Evolutionary conservation across 2,797 vertebrate genomes (phyloP).

Genomic region (Pogonophryne albipinna): DNA sequence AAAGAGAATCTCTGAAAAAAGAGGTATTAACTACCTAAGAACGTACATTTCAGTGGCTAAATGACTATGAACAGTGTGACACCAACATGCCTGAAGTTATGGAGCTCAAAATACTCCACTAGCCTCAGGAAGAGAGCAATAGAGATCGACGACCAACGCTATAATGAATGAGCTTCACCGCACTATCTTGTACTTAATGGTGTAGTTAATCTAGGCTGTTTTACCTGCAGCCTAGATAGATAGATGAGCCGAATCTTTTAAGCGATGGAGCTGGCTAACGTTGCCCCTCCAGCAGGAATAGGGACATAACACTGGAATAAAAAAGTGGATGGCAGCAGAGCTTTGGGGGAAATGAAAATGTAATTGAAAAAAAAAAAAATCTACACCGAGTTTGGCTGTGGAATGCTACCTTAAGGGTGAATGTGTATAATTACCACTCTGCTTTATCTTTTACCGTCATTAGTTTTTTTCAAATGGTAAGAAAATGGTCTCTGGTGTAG

Average conservation of each 20-base stretch:
- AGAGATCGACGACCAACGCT: conserved; percentile 43
- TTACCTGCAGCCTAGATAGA: conserved; percentile 43
- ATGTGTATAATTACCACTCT: background rate
- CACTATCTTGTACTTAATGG: conserved; percentile 47
- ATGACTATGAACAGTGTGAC: conserved; percentile 30
- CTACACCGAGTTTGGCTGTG: background rate
- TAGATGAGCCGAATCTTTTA: conserved; percentile 41
- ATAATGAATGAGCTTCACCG: conserved; percentile 52
- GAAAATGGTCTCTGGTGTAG: background rate
- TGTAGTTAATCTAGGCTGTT: conserved; percentile 56
- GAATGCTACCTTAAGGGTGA: conserved; percentile 10
- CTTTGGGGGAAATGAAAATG: conserved; percentile 13
- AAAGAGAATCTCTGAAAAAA: conserved; percentile 24
- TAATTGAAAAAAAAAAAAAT: conserved; percentile 21
- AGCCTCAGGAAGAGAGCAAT: conserved; percentile 39
- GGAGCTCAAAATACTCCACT: conserved; percentile 58
- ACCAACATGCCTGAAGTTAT: conserved; percentile 33
- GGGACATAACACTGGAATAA: conserved; percentile 2
- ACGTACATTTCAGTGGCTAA: conserved; percentile 14
- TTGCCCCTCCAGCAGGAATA: conserved; percentile 20
- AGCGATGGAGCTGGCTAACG: conserved; percentile 7
- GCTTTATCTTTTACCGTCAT: background rate
- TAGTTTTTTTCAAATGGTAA: background rate
- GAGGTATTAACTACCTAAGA: conserved; percentile 8
- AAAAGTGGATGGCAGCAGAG: conserved; percentile 1